phyloP scores from a whole-genome alignment of 2,888 invertebrate species.

The Zygogramma bicolorata region DNA sequence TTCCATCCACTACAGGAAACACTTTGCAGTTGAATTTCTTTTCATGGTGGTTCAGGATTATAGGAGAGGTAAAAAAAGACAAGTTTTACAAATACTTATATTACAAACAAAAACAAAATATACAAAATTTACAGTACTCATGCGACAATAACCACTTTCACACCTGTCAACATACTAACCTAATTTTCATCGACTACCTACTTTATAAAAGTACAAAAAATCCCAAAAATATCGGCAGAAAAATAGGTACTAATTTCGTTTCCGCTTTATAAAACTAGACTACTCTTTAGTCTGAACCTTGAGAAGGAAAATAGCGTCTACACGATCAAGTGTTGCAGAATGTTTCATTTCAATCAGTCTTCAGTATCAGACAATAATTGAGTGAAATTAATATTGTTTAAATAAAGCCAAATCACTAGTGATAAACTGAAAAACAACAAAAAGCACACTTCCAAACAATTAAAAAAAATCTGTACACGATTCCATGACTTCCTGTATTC shows the following conservation, averaged over 20 bases:
- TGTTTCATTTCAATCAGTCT: not conserved
- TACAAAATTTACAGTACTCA: conserved; percentile 60
- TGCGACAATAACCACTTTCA: conserved; percentile 40
- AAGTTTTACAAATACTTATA: conserved; percentile 57
- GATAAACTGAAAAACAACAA: too few relatives aligned
- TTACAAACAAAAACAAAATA: conserved; percentile 61
- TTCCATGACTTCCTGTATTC: not conserved
- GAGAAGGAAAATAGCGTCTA: conserved; percentile 32
- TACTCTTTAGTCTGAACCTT: conserved; percentile 46
- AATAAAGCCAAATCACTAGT: too few relatives aligned
- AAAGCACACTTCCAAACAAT: too few relatives aligned
- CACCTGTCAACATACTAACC: conserved; percentile 24
- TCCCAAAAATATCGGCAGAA: conserved; percentile 63
- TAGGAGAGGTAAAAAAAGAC: conserved; percentile 25
- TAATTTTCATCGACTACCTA: conserved; percentile 31
- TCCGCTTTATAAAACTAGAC: conserved; percentile 51
- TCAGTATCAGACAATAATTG: not conserved
- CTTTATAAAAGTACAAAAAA: conserved; percentile 64
- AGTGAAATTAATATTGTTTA: too few relatives aligned
- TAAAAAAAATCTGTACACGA: too few relatives aligned
- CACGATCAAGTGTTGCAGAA: not conserved
- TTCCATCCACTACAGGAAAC: too few relatives aligned
- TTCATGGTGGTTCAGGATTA: too few relatives aligned
- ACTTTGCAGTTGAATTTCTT: too few relatives aligned
- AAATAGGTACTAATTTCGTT: conserved; percentile 60